phyloP scores from a whole-genome alignment of 2,888 invertebrate species.

The Cynaeus angustus region DNA sequence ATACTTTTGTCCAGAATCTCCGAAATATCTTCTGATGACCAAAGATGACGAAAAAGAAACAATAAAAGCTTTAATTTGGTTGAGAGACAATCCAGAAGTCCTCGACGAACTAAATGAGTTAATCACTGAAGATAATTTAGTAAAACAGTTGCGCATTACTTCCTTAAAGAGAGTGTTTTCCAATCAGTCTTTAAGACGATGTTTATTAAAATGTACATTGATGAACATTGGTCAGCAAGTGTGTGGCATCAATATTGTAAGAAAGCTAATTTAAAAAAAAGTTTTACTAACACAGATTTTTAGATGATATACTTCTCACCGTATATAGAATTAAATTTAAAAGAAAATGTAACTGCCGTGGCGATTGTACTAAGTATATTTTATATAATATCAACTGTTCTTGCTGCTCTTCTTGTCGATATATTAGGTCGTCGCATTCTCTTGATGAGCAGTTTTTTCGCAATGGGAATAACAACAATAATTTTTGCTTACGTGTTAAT shows the following conservation, averaged over 20 bases:
- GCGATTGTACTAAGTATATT: conserved; percentile 64
- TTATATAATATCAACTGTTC: background rate
- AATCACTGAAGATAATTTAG: background rate
- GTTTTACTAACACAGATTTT: conserved; percentile 34
- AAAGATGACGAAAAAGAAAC: conserved; percentile 82
- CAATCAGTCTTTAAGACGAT: background rate
- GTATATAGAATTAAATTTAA: conserved; percentile 46
- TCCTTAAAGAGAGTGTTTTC: background rate
- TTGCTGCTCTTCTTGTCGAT: conserved; percentile 1
- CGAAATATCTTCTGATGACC: conserved; percentile 82
- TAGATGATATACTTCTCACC: conserved; percentile 89
- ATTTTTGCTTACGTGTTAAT: too few relatives aligned
- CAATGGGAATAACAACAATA: background rate
- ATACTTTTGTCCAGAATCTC: conserved; percentile 84
- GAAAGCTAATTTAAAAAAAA: background rate
- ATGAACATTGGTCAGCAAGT: conserved; percentile 8
- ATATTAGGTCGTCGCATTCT: conserved; percentile 71
- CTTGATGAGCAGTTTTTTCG: background rate
- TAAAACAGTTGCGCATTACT: background rate
- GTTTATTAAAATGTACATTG: background rate
- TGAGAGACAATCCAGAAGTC: conserved; percentile 84
- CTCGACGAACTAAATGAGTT: conserved; percentile 3
- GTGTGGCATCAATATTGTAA: conserved; percentile 20
- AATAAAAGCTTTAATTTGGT: conserved; percentile 84
- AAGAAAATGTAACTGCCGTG: conserved; percentile 67